Evolutionary conservation across 2,797 vertebrate species (phyloP).

Genomic region (Chrosomus eos): DNA sequence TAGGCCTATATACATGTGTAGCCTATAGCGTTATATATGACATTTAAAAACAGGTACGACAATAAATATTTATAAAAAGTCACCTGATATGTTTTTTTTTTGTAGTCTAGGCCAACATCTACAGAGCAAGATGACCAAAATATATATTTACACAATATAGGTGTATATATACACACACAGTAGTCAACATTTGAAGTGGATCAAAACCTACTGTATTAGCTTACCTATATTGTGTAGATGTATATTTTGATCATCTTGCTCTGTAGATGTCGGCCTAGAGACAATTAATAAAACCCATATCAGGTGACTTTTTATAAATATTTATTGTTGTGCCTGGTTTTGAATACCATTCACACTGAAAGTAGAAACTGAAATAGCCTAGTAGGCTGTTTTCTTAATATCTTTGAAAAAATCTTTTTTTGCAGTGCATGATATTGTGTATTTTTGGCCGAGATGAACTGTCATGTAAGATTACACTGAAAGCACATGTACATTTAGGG

Average conservation of each 20-base stretch:
- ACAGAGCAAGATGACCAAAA: no score
- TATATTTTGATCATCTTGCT: not conserved
- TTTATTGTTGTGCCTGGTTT: not conserved
- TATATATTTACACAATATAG: no score
- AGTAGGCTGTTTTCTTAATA: not conserved
- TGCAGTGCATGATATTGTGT: not conserved
- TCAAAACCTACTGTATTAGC: no score
- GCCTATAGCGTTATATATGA: no score
- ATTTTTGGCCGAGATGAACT: not conserved
- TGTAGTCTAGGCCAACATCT: no score
- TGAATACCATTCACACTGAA: not conserved
- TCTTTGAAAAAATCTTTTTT: not conserved
- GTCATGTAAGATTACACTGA: constrained; percentile 18
- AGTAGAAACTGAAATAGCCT: not conserved
- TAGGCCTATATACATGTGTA: no score
- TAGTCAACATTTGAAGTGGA: no score
- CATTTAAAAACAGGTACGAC: no score
- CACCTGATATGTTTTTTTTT: no score
- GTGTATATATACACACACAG: no score
- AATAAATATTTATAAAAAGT: no score
- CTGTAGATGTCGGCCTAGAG: not conserved
- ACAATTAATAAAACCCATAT: not conserved
- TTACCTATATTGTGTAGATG: not conserved
- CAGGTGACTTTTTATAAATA: not conserved
- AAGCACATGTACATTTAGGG: constrained; percentile 16